Evolutionary conservation across 2,113 vertebrate genomes (phyloP).

Genomic region (Lepisosteus oculatus): DNA sequence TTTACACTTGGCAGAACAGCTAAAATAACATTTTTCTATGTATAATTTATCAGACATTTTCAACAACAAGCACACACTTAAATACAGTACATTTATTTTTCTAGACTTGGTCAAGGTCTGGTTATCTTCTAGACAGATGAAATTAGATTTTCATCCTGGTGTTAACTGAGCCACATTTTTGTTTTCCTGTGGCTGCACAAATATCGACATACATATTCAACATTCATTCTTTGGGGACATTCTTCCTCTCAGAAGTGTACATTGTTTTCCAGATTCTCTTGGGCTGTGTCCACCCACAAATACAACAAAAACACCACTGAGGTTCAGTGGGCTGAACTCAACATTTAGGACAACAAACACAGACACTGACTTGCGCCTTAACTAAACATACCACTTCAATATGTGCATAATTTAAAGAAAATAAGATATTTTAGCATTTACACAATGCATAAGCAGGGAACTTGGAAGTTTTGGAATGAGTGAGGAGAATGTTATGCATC

Average conservation of each 20-base stretch:
- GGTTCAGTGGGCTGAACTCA: background rate
- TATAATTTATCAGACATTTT: background rate
- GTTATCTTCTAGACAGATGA: slow-evolving; percentile 14
- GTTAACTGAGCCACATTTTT: slow-evolving; percentile 20
- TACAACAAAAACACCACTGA: background rate
- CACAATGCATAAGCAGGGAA: slow-evolving; percentile 15
- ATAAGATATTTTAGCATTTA: slow-evolving; percentile 9
- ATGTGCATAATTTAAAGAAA: slow-evolving; percentile 13
- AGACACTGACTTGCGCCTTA: slow-evolving; percentile 5
- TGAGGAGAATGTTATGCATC: too few relatives aligned
- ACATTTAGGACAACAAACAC: slow-evolving; percentile 9
- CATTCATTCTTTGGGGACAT: background rate
- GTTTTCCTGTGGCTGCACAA: slow-evolving; percentile 21
- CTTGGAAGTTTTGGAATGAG: background rate
- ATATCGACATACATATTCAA: slow-evolving; percentile 16
- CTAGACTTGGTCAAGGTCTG: slow-evolving; percentile 6
- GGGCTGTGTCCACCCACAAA: slow-evolving; percentile 5
- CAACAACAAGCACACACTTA: background rate
- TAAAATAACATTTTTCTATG: background rate
- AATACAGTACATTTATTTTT: background rate
- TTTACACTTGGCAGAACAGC: too few relatives aligned
- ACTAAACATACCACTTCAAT: slow-evolving; percentile 9
- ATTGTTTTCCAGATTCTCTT: slow-evolving; percentile 11
- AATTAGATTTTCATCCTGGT: slow-evolving; percentile 10
- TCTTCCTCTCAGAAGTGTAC: slow-evolving; percentile 9